Percentiles rank a stretch among this genome's conserved stretches.
Conservation (phyloP, 2,797 vertebrate species). For the Thalassophryne amazonica region DNA sequence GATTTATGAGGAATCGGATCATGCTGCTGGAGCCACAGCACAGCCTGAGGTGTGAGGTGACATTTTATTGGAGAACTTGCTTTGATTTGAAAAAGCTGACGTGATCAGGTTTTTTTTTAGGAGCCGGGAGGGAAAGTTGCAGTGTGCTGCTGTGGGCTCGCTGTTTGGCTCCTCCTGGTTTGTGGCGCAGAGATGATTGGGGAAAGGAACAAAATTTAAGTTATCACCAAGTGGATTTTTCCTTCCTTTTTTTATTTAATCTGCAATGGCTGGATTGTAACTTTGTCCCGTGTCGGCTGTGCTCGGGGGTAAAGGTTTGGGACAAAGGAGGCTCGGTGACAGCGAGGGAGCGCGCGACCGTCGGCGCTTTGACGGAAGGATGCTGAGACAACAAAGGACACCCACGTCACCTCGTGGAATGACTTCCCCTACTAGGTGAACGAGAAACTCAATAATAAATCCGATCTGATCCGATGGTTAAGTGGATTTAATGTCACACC, state of each 20-base stretch:
- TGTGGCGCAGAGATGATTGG: slow-evolving; percentile 46
- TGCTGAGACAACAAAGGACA: slow-evolving; percentile 57
- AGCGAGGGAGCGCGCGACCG: slow-evolving; percentile 4
- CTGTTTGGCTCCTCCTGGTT: slow-evolving; percentile 15
- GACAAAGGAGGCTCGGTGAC: neutral
- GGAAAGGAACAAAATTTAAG: slow-evolving; percentile 16
- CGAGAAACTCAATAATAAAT: slow-evolving; percentile 11
- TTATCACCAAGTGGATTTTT: slow-evolving; percentile 22
- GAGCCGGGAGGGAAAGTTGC: slow-evolving; percentile 7
- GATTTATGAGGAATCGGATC: neutral
- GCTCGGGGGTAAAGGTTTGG: neutral
- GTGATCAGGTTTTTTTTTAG: slow-evolving; percentile 13
- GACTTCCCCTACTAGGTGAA: slow-evolving; percentile 3
- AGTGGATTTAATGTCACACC: slow-evolving; percentile 14
- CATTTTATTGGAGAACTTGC: slow-evolving; percentile 8
- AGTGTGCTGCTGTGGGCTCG: neutral
- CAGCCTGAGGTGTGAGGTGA: neutral
- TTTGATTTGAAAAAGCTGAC: slow-evolving; percentile 3
- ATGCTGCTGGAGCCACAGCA: neutral
- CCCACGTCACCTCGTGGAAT: slow-evolving; percentile 16
- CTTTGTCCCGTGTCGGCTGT: slow-evolving; percentile 16
- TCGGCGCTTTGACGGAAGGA: slow-evolving; percentile 20
- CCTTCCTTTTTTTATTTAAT: slow-evolving; percentile 5
- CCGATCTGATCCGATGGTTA: slow-evolving; percentile 18
- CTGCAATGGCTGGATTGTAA: slow-evolving; percentile 5